Percentiles rank a stretch among this genome's conserved stretches.
phyloP scores from a whole-genome alignment of 2,888 invertebrate species.

The Sinelater perroti region DNA sequence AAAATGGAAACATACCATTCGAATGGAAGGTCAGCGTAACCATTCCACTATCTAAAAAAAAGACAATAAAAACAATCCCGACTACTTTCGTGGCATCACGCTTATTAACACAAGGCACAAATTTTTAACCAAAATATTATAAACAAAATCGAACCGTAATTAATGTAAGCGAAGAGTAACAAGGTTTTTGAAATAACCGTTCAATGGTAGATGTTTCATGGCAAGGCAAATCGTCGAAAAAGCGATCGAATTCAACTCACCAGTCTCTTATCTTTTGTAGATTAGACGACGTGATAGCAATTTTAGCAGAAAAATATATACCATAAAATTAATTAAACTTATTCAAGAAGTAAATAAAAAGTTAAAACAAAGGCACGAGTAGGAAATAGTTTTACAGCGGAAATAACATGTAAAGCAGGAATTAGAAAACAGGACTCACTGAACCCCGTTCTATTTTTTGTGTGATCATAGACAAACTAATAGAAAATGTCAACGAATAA shows the following conservation, averaged over 20 bases:
- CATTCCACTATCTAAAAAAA: background rate
- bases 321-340: background rate
- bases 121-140: background rate
- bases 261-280: background rate
- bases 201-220: background rate
- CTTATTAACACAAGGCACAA: background rate
- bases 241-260: slow-evolving; percentile 7
- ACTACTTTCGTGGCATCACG: background rate
- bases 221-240: background rate
- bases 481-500: background rate
- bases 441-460: slow-evolving; percentile 10
- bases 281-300: background rate
- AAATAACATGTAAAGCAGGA: background rate
- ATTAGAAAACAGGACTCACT: slow-evolving; percentile 1
- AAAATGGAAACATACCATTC: background rate
- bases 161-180: background rate
- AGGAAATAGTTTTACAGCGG: no score
- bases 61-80: background rate
- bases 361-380: no score
- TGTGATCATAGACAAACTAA: slow-evolving; percentile 14
- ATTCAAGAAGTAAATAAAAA: background rate
- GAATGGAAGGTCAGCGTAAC: background rate
- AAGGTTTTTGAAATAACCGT: background rate
- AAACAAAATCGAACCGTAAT: background rate
- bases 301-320: background rate